These are phyloP conservation scores for Drosophila azteca DNA, from an alignment of 1,140 invertebrate genomes.

Conservation along the genomic window DNA sequence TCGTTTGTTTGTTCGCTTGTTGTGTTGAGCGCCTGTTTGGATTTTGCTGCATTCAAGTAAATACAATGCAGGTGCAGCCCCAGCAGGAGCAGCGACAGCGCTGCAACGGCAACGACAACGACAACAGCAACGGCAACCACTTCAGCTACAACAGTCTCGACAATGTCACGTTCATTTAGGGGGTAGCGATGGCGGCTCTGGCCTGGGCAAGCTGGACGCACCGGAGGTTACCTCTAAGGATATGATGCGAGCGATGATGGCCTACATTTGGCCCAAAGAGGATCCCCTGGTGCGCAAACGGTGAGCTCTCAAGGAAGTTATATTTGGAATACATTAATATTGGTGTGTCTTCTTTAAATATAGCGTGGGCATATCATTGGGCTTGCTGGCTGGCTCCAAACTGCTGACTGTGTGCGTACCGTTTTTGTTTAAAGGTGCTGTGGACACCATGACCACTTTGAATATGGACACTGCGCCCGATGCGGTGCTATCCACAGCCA, in stretches of 20 bases:
- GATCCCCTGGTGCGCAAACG: slow-evolving; percentile 74
- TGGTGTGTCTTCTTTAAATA: not conserved
- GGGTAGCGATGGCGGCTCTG: slow-evolving; percentile 87
- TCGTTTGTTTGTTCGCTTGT: slow-evolving; percentile 76
- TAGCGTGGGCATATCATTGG: slow-evolving; percentile 93
- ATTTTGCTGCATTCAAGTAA: slow-evolving; percentile 81
- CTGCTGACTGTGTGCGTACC: slow-evolving; percentile 96
- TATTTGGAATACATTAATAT: not conserved
- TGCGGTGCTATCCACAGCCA: slow-evolving; percentile 89
- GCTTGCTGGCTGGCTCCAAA: slow-evolving; percentile 92
- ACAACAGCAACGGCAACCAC: slow-evolving; percentile 63
- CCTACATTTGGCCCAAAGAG: slow-evolving; percentile 97
- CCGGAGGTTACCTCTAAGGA: slow-evolving; percentile 88
- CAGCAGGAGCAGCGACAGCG: slow-evolving; percentile 38
- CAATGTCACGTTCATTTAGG: slow-evolving; percentile 95
- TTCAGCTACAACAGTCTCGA: slow-evolving; percentile 83
- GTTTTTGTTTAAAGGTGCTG: slow-evolving; percentile 97
- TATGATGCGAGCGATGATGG: slow-evolving; percentile 94
- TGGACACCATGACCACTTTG: slow-evolving; percentile 94
- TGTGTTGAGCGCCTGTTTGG: slow-evolving; percentile 81
- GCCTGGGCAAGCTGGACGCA: slow-evolving; percentile 85
- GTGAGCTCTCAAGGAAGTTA: slow-evolving; percentile 18
- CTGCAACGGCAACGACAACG: slow-evolving; percentile 32
- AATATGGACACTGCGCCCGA: slow-evolving; percentile 89
- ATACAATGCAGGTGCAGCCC: slow-evolving; percentile 69